Base-by-base conservation (phyloP, 1,140 invertebrate genomes). In the Apis dorsata region DNA sequence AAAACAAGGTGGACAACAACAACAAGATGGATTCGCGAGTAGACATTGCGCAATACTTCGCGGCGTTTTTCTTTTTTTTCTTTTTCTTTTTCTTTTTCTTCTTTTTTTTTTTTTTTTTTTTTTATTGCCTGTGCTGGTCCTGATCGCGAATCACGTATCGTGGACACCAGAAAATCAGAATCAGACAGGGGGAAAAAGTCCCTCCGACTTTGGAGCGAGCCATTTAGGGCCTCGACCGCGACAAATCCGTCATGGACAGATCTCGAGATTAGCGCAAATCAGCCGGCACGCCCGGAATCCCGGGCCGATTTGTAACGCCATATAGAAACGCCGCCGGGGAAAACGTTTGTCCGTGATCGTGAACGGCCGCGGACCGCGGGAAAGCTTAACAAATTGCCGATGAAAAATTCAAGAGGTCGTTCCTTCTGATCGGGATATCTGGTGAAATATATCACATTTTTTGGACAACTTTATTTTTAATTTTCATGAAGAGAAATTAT, bases 181-280 rank as follows among this genome's bases (percentile, higher is more conserved):
- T n/a, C 49, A 62, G 19, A 57, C 24, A 24, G 19, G 53, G 34
- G 28, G 71, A 84, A 73, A 83, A 79, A 55, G 10, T 59, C 44
- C 51, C 57, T n/a, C 71, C 51, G 34, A 28, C 28, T 71, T 24
- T 76, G 85, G 62, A 81, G 85, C 86, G 78, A 71, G 86, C 92
- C 92, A 92, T 93, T 91, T 92, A 92, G 88, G 92, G 92, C 84
- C 34, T 44, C 85, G 89, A 87, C 88, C 90, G 92, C 92, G 91
- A 93, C 92, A 91, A 91, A 92, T 93, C 86, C 90, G 92, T 92
- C 89, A 85, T 79, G 84, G 60, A 86, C 86, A 88, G 84, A 85
- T 87, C 62, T 15, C 80, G 85, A 83, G 86, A 92, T 92, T 91
- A 91, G 92, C 90, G 91, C 90, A 92, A 93, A 93, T 93, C 86